Evolutionary conservation across 1,140 invertebrate genomes (phyloP).

Genomic region (Glomeris maerens): DNA sequence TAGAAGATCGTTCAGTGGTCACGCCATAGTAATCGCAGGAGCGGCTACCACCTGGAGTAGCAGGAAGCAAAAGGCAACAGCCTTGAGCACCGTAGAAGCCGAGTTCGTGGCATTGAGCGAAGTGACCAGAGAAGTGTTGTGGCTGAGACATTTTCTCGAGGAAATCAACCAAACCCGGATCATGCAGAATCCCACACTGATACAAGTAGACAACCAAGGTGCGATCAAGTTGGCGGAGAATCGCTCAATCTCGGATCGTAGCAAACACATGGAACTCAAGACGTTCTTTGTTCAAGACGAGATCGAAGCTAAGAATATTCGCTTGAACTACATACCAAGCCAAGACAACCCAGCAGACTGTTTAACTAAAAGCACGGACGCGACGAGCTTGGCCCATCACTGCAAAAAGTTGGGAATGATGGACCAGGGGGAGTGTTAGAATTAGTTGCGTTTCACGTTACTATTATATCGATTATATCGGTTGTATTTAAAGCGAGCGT

Average conservation of each 20-base stretch:
- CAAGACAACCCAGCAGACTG: no score
- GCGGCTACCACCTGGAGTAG: constrained; percentile 4
- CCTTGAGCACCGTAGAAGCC: constrained; percentile 15
- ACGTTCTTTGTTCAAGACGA: constrained; percentile 15
- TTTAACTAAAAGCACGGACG: no score
- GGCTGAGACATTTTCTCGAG: constrained; percentile 9
- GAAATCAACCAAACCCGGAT: neutral
- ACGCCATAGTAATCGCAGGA: constrained; percentile 10
- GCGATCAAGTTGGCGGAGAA: constrained; percentile 17
- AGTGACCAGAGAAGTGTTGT: constrained; percentile 15
- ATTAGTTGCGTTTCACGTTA: no score
- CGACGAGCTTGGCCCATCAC: no score
- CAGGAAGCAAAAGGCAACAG: constrained; percentile 11
- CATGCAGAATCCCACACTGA: neutral
- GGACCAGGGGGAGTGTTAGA: no score
- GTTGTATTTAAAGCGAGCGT: no score
- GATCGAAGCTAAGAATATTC: no score
- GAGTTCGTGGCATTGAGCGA: constrained; percentile 13
- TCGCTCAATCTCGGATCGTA: constrained; percentile 17
- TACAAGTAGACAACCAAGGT: constrained; percentile 14
- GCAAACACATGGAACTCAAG: no score
- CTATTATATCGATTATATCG: no score
- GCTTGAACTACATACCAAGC: no score
- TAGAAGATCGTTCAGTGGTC: constrained; percentile 13
- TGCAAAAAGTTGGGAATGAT: no score